Evolutionary conservation across 2,113 vertebrate genomes (phyloP), one percentile per base, ranked within the genome.

Genomic region (Channa argus): DNA sequence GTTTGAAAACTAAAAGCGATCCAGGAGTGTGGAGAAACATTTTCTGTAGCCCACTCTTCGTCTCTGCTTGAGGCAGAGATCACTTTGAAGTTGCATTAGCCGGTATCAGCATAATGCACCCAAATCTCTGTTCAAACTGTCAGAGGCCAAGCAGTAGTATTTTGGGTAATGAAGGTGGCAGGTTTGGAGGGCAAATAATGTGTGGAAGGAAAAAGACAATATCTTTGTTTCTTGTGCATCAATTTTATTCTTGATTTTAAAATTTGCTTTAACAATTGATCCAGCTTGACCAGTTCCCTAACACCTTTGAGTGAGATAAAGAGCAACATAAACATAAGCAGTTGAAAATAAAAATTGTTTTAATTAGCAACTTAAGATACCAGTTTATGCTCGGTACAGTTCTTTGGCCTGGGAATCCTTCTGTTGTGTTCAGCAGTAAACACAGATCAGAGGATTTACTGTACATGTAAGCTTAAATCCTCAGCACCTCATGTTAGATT

Each of bases 371-470:
- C 24, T 24, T 24, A 24, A 24, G 24, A 24, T 24, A 24, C 24
- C 24, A 24, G 24, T 24, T 24, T 24, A 24, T 24, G 24, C 24
- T 24, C 24, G 1, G 24, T 24, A 24, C 24, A 24, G 24, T 24
- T 24, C 24, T 24, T 24, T 24, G 24, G 24, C 24, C 24, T 24
- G 24, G 24, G 24, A 24, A 24, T 24, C 24, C 24, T 41, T 51
- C 13, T 41, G 33, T 64, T 53, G 11, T 37, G 36, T 55, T 60
- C 49, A 56, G 37, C 13, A 14, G 55, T 39, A 11, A 24, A 65
- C 43, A 38, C 51, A 52, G 45, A 66, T 72, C 50, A 77, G 52
- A 63, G 9, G 15, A 69, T 53, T 67, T 45, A 24, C 24, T 24
- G 24, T 24, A 54, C 61, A 60, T 47, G 11, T 45, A 52, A 45